phyloP scores from a whole-genome alignment of 2,888 invertebrate species.

The Ophion ventricosus region DNA sequence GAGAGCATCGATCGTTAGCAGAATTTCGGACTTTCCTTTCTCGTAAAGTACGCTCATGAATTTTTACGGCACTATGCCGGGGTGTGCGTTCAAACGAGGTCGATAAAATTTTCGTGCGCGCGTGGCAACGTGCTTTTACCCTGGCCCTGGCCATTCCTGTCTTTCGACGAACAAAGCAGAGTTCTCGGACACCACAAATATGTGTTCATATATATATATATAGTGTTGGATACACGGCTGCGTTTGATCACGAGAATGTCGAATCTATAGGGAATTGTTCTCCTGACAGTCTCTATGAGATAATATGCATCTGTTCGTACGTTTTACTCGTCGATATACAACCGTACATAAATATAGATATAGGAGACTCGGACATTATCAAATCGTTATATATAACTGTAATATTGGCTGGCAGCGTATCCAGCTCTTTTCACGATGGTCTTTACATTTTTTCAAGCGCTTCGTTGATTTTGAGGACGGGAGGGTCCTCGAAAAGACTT shows the following conservation, averaged over 20 bases:
- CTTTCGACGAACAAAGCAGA: constrained; percentile 60
- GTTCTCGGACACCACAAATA: background rate
- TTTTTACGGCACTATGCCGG: constrained; percentile 68
- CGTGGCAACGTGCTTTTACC: constrained; percentile 3
- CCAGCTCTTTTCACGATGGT: too few relatives aligned
- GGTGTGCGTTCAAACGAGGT: constrained; percentile 40
- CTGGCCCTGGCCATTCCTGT: constrained; percentile 50
- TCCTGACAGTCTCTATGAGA: constrained; percentile 41
- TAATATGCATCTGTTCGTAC: constrained; percentile 49
- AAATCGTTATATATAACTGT: too few relatives aligned
- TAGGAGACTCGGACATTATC: too few relatives aligned
- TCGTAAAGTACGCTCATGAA: constrained; percentile 73
- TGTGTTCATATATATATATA: background rate
- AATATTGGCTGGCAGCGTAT: too few relatives aligned
- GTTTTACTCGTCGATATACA: background rate
- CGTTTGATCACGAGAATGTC: constrained; percentile 39
- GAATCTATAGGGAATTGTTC: constrained; percentile 37
- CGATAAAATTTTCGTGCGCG: constrained; percentile 53
- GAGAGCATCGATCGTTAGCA: constrained; percentile 68
- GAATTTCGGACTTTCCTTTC: constrained; percentile 68
- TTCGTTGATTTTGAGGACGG: too few relatives aligned
- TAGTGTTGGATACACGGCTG: constrained; percentile 2
- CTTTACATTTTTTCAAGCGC: too few relatives aligned
- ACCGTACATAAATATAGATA: background rate
- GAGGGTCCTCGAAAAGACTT: too few relatives aligned